Evolutionary conservation across 1,140 invertebrate genomes (phyloP), one percentile per base, ranked within the genome.

Genomic region (Contarinia nasturtii): DNA sequence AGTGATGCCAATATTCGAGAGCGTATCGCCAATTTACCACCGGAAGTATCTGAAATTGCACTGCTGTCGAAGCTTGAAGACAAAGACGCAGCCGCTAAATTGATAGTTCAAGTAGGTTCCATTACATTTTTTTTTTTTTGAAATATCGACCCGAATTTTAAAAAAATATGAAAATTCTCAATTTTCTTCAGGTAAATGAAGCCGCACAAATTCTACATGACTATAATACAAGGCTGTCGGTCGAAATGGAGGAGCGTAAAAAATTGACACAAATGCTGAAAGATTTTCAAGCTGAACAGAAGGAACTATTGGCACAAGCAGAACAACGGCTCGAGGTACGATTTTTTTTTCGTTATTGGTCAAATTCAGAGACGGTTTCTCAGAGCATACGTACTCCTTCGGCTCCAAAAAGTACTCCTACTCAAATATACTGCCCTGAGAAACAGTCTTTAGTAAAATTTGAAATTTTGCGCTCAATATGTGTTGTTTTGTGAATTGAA

Each of bases 31-130:
- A 88, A 83, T 43, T 68, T 96, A 33, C 92, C 92, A 2, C 82
- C 84, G 43, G 90, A 94, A 72, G 89, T 97, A 2, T 93, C 90
- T 3, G 91, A 96, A 74, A 77, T 89, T 10, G 76, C 77, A 52
- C 73, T 86, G 56, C 71, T 95, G 38, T 75, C 79, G 50, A 86
- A 86, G 71, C 69, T 88, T 54, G 75, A 83, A 77, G 82, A 84
- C 33, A 64, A 63, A 45, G 61, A 63, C 27, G 57, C 57, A 47
- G 61, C 61, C 27, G 58, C 58, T 45, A 51, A 52, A 14, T 33
- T 64, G 48, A 53, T 58, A 41, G 53, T 51, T 33, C 56, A 64
- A 51, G 61, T 60, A 47, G n/a, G 33, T 34, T 34, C 15, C 14
- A 38, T 38, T 38, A 7, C 12, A 38, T 27, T 27, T 27, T 27